phyloP scores from a whole-genome alignment of 2,797 vertebrate species.

The Hybognathus amarus region DNA sequence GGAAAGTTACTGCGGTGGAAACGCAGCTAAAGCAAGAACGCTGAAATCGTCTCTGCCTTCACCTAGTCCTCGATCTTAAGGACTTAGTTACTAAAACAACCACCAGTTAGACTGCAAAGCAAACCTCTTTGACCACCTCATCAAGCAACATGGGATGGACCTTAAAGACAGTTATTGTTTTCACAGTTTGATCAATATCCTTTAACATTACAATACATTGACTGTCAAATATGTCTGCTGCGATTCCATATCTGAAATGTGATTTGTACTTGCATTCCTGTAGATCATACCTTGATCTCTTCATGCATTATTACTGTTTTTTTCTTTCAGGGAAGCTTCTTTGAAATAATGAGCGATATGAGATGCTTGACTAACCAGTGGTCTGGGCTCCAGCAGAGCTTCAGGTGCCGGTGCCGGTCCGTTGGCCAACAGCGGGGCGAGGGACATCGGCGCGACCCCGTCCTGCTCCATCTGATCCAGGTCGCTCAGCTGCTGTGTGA shows the following conservation, averaged over 20 bases:
- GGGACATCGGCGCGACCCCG: conserved; percentile 63
- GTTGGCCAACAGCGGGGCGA: conserved; percentile 52
- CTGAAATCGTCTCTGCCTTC: too few species aligned
- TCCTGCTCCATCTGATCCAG: conserved; percentile 78
- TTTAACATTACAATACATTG: background rate
- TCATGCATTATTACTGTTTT: background rate
- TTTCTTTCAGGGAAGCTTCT: background rate
- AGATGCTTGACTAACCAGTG: conserved; percentile 54
- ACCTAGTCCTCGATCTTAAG: too few species aligned
- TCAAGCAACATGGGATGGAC: background rate
- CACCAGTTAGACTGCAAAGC: too few species aligned
- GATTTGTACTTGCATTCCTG: background rate
- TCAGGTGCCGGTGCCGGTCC: background rate
- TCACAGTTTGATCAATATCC: background rate
- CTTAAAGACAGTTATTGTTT: background rate
- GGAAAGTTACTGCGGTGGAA: too few species aligned
- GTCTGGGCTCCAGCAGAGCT: conserved; percentile 24
- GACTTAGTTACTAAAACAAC: too few species aligned
- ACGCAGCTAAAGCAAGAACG: too few species aligned
- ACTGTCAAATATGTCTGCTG: background rate
- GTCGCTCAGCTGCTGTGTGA: conserved; percentile 80
- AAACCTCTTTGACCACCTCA: background rate
- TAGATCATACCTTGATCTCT: background rate
- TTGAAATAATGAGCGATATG: background rate
- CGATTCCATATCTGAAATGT: background rate